Evolutionary conservation across 2,797 vertebrate species (phyloP).

Genomic region (Danio choprae): DNA sequence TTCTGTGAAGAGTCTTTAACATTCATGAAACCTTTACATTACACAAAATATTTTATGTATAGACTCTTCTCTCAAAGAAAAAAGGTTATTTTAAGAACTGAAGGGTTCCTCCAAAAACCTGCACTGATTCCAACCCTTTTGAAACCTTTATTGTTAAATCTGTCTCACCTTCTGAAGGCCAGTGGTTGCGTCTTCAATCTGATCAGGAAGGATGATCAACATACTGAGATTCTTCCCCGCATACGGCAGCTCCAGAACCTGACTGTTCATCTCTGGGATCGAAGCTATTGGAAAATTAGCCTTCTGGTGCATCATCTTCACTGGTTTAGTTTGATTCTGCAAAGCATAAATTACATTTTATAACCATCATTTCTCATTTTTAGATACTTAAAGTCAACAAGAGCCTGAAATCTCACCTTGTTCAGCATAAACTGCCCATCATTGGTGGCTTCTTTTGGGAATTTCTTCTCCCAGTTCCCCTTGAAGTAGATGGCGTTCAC

Average conservation of each 20-base stretch:
- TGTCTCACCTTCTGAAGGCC: conserved; percentile 80
- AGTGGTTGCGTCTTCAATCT: conserved; percentile 76
- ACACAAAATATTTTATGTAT: too few species aligned
- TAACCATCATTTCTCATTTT: not conserved
- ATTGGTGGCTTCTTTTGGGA: conserved; percentile 43
- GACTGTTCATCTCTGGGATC: conserved; percentile 73
- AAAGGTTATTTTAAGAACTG: too few species aligned
- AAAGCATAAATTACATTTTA: not conserved
- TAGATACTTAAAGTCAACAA: rapidly evolving
- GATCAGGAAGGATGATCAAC: conserved; percentile 84
- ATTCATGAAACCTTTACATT: too few species aligned
- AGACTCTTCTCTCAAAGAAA: too few species aligned
- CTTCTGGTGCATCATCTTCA: conserved; percentile 88
- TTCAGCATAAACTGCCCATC: conserved; percentile 71
- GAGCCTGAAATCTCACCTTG: conserved; percentile 64
- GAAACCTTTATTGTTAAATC: too few species aligned
- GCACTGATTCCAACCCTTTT: too few species aligned
- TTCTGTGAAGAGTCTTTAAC: too few species aligned
- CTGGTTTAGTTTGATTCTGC: conserved; percentile 77
- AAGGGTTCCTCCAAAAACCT: too few species aligned
- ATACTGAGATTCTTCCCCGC: conserved; percentile 81
- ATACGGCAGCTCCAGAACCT: conserved; percentile 88
- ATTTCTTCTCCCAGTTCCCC: conserved; percentile 74
- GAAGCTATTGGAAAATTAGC: conserved; percentile 73
- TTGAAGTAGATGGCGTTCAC: conserved; percentile 81